phyloP scores from a whole-genome alignment of 2,888 invertebrate genomes.

The Athalia cordata region DNA sequence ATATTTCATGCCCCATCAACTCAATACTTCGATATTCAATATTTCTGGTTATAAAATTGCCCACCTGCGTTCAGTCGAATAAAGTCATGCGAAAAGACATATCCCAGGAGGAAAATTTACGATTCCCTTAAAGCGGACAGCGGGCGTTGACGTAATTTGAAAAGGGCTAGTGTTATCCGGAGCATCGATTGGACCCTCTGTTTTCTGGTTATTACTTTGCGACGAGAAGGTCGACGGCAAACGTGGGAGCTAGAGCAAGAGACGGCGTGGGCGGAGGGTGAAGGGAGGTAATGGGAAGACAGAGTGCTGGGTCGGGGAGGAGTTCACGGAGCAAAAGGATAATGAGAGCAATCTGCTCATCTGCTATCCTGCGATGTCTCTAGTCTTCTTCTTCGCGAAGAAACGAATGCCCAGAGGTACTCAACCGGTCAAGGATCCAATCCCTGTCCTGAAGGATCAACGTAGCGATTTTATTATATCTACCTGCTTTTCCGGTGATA shows the following conservation, averaged over 20 bases:
- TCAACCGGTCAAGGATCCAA: slow-evolving; percentile 42
- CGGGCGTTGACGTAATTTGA: slow-evolving; percentile 9
- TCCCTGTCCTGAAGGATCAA: neutral
- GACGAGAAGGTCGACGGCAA: slow-evolving; percentile 50
- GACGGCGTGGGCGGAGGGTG: slow-evolving; percentile 48
- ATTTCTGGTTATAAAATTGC: slow-evolving; percentile 11
- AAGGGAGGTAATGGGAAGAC: slow-evolving; percentile 58
- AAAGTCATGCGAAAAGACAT: slow-evolving; percentile 27
- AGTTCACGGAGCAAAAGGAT: slow-evolving; percentile 61
- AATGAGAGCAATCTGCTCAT: slow-evolving; percentile 65
- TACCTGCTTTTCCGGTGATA: neutral
- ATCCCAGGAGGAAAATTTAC: slow-evolving; percentile 8
- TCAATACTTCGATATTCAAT: neutral
- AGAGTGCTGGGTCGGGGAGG: slow-evolving; percentile 57
- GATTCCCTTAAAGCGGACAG: slow-evolving; percentile 17
- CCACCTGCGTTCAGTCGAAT: slow-evolving; percentile 23
- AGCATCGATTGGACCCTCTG: slow-evolving; percentile 54
- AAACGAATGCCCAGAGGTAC: slow-evolving; percentile 49
- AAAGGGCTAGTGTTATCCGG: slow-evolving; percentile 7
- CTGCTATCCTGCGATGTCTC: slow-evolving; percentile 61
- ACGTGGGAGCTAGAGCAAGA: slow-evolving; percentile 52
- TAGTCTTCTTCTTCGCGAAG: slow-evolving; percentile 52
- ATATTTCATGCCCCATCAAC: slow-evolving; percentile 7
- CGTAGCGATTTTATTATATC: slow-evolving; percentile 14
- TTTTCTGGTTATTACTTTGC: slow-evolving; percentile 60